Evolutionary conservation across 92 coral and sea anemone genomes (phyloP).

Genomic region (Paragorgia papillata): DNA sequence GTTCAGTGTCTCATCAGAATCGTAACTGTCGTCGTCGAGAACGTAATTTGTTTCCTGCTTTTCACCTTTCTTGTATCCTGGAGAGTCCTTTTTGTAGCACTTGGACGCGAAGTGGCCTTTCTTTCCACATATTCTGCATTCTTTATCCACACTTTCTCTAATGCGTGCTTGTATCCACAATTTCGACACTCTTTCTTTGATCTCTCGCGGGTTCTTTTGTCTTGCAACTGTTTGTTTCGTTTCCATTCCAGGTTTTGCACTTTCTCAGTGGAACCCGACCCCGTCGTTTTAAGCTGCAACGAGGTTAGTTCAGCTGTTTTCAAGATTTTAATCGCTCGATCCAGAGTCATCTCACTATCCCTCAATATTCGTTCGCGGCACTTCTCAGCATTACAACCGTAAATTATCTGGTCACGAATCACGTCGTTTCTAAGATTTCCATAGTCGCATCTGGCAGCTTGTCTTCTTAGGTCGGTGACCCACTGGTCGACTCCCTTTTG

Average conservation of each 20-base stretch:
- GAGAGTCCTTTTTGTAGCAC: too few species aligned
- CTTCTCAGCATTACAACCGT: background rate
- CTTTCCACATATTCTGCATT: too few species aligned
- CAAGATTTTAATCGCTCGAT: background rate
- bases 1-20: too few species aligned
- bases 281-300: background rate
- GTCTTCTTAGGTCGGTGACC: background rate
- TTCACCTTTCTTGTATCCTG: too few species aligned
- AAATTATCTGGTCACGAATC: background rate
- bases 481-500: background rate
- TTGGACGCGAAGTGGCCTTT: too few species aligned
- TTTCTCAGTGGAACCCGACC: background rate
- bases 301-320: background rate
- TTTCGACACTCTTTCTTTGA: background rate
- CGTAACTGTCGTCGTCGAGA: too few species aligned
- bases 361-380: constrained; percentile 1
- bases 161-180: background rate
- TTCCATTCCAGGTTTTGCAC: background rate
- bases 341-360: background rate
- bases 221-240: background rate
- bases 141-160: background rate
- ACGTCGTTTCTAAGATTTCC: background rate
- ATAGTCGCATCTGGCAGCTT: constrained; percentile 1
- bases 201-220: too few species aligned
- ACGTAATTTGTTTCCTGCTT: too few species aligned